Base-by-base conservation (phyloP, 2,797 vertebrate species). In the Ctenopoma multispine region DNA sequence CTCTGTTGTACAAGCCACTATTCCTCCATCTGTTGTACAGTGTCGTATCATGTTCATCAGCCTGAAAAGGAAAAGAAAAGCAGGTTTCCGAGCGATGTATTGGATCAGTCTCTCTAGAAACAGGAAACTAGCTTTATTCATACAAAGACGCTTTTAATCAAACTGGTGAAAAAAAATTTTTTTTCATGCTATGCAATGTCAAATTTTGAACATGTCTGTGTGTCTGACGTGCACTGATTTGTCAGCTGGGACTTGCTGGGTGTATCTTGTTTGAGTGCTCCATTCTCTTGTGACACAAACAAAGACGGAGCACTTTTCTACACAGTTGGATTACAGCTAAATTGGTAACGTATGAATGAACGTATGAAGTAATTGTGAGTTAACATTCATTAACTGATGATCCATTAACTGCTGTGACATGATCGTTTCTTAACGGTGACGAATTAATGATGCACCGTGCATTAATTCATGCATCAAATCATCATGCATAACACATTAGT, bases 21-120 rank as follows among this genome's bases (percentile, higher is more conserved):
- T 49, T 51, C 23, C 12, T 23, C 49, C 21, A 47, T 58, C 60
- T 72, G 53, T n/a, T 63, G 5, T 31, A n/a, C 29, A 48, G 31
- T 34, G 46, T 41, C 5, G 36, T 20, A 4, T 55, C 8, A 23
- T 43, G 34, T 49, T 41, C 14, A 41, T 41, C 40, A 15, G 4
- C 17, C 17, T 21, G 11, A 20, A 21, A 47, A 47, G 4, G 4
- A 21, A 12, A 21, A 47, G 4, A 9, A n/a, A 20, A 46, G 43
- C 2, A n/a, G 43, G 43, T 46, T 41, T 41, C 40, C 1, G 13
- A 46, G 7, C 8, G 43, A 47, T 21, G 46, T 4, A 12, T 47
- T 21, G 9, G 20, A 47, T 47, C 20, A 47, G n/a, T 20, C 46
- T 47, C 43, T 46, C 3, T n/a, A 31, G 11, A 15, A 17, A 12